A percentile compares a stretch with the other conserved stretches of the same genome.
Conservation (phyloP, 2,113 vertebrate genomes). For the Apteryx mantelli region DNA sequence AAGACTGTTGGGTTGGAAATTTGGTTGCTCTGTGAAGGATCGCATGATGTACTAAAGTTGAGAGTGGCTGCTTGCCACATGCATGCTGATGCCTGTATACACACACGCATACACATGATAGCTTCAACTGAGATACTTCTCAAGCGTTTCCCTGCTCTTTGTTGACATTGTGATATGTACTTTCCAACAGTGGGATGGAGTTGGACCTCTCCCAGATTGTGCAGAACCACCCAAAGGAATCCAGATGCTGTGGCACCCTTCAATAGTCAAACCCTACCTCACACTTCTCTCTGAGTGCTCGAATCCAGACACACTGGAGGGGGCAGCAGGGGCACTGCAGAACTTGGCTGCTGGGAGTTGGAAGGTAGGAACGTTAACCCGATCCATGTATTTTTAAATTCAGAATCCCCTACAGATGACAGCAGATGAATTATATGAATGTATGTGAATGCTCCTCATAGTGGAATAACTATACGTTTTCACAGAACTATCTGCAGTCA, state of each 20-base stretch:
- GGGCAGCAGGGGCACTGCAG: constrained; percentile 96
- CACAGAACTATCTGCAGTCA: neutral
- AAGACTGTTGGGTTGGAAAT: neutral
- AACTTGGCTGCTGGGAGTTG: constrained; percentile 98
- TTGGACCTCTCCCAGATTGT: constrained; percentile 95
- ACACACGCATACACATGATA: rapidly evolving
- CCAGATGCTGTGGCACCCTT: constrained; percentile 99
- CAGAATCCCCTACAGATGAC: neutral
- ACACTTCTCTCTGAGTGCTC: constrained; percentile 99
- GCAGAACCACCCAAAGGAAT: constrained; percentile 96
- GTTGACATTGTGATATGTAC: constrained; percentile 25
- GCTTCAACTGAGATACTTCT: neutral
- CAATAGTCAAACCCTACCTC: constrained; percentile 99
- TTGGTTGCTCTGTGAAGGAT: neutral
- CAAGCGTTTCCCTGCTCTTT: neutral
- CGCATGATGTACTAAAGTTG: neutral
- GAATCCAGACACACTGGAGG: constrained; percentile 98
- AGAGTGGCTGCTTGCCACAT: neutral
- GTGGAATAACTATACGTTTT: neutral
- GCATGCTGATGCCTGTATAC: neutral
- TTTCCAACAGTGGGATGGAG: constrained; percentile 94
- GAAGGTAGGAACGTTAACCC: constrained; percentile 87
- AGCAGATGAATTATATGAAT: neutral
- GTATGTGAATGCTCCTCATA: neutral
- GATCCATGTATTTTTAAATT: rapidly evolving